Evolutionary conservation across 2,797 vertebrate genomes (phyloP).

Genomic region (Chanos chanos): DNA sequence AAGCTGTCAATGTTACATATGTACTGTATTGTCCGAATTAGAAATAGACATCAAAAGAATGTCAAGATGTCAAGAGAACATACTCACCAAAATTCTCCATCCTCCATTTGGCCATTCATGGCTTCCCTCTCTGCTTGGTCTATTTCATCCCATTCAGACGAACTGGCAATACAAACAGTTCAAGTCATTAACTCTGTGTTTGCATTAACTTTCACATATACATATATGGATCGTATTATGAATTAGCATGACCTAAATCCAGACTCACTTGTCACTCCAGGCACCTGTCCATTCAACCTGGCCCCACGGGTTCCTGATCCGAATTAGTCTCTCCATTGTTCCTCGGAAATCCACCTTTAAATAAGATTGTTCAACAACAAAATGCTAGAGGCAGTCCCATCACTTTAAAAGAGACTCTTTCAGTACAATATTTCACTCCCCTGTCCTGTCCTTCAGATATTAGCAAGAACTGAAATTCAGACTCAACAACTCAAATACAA

Average conservation of each 20-base stretch:
- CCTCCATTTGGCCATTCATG: conserved; percentile 82
- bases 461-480: too few relatives aligned
- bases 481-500: too few relatives aligned
- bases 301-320: conserved; percentile 90
- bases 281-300: conserved; percentile 91
- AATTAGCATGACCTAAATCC: background rate
- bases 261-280: conserved; percentile 85
- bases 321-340: conserved; percentile 73
- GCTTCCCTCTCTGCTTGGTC: conserved; percentile 67
- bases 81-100: conserved; percentile 92
- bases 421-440: too few relatives aligned
- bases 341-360: conserved; percentile 73
- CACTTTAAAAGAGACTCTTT: too few relatives aligned
- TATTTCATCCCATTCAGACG: conserved; percentile 80
- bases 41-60: too few relatives aligned
- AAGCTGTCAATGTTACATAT: background rate
- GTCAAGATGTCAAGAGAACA: background rate
- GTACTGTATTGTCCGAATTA: background rate
- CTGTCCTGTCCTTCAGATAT: too few relatives aligned
- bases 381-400: too few relatives aligned
- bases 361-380: background rate
- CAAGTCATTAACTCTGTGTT: background rate
- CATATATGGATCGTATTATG: background rate
- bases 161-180: conserved; percentile 58
- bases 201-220: background rate